These are phyloP conservation scores for Nibea coibor DNA, from an alignment of 2,113 vertebrate species.

Conservation along the genomic window DNA sequence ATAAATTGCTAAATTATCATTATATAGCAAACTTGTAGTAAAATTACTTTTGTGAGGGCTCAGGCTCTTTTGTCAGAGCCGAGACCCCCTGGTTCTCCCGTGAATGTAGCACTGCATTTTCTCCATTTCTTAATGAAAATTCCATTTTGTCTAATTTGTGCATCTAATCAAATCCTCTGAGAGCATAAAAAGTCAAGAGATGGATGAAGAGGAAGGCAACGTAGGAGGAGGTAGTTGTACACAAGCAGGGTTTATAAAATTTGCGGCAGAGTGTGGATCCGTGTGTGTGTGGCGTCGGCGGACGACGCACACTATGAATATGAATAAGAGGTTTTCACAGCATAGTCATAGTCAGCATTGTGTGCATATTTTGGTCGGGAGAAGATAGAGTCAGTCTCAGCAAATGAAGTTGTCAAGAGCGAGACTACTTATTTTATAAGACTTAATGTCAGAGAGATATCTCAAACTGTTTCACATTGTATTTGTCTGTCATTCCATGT, in stretches of 20 bases:
- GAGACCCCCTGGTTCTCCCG: not conserved
- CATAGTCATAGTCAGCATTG: slow-evolving; percentile 41
- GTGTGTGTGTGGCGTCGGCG: slow-evolving; percentile 11
- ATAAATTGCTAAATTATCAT: slow-evolving; percentile 1
- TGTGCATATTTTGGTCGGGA: slow-evolving; percentile 30
- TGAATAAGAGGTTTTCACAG: slow-evolving; percentile 22
- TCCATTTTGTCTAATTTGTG: slow-evolving; percentile 56
- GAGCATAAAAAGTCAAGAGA: slow-evolving; percentile 48
- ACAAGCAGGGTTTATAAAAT: slow-evolving; percentile 38
- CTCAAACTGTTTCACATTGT: slow-evolving; percentile 29
- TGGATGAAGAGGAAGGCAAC: slow-evolving; percentile 19
- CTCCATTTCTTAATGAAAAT: slow-evolving; percentile 59
- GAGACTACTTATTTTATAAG: slow-evolving; percentile 40
- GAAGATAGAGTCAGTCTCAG: slow-evolving; percentile 47
- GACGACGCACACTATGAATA: not conserved
- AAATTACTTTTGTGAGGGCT: slow-evolving; percentile 6
- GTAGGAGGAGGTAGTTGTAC: slow-evolving; percentile 48
- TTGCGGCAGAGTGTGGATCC: slow-evolving; percentile 15
- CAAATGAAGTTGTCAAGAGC: slow-evolving; percentile 57
- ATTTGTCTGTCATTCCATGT: slow-evolving; percentile 31
- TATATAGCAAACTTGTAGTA: slow-evolving; percentile 4
- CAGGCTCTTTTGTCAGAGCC: not conserved
- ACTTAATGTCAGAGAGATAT: slow-evolving; percentile 31
- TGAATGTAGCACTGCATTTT: slow-evolving; percentile 7
- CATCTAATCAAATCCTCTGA: slow-evolving; percentile 55